Evolutionary conservation across 1,140 invertebrate species (phyloP).

Genomic region (Magallana ariakensis): DNA sequence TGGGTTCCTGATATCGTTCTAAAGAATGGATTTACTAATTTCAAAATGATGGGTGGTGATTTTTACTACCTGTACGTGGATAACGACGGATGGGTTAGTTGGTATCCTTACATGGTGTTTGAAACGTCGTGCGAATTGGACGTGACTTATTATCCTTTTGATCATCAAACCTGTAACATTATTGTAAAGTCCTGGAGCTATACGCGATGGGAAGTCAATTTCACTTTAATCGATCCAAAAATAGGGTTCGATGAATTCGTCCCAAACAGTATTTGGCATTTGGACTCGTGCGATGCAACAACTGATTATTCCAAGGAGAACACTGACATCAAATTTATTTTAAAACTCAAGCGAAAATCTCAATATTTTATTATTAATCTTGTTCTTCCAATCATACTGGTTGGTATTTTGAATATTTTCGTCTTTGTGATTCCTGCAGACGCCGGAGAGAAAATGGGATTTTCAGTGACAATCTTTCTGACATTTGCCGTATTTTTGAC

Average conservation of each 20-base stretch:
- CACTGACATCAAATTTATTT: neutral
- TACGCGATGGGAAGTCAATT: neutral
- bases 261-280: constrained; percentile 1
- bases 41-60: neutral
- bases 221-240: neutral
- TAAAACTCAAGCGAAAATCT: neutral
- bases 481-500: constrained; percentile 11
- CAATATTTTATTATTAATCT: neutral
- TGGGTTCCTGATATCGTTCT: constrained; percentile 30
- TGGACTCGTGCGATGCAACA: neutral
- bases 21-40: neutral
- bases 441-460: constrained; percentile 22
- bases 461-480: neutral
- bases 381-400: neutral
- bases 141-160: neutral
- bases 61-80: neutral
- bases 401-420: neutral
- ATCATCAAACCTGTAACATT: constrained; percentile 9
- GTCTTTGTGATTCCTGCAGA: constrained; percentile 20
- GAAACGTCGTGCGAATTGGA: neutral
- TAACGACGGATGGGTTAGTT: neutral
- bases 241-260: constrained; percentile 15
- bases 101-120: constrained; percentile 19
- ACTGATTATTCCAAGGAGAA: neutral
- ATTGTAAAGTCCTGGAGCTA: constrained; percentile 9